Evolutionary conservation across 1,140 invertebrate species (phyloP).

Genomic region (Sesamia nonagrioides): DNA sequence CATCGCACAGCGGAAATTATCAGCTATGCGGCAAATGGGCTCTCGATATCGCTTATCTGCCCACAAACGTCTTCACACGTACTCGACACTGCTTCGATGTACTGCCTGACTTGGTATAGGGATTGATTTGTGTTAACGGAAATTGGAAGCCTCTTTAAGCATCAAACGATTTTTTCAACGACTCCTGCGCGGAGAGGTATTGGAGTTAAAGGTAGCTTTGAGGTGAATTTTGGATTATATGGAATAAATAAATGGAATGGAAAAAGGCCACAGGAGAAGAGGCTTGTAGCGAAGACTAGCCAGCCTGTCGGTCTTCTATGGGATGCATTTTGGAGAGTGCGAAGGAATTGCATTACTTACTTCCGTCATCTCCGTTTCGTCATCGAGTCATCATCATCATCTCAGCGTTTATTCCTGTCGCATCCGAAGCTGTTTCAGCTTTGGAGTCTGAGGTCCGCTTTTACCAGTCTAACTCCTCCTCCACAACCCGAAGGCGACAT

Average conservation of each 20-base stretch:
- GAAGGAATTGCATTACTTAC: no score
- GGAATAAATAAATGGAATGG: background rate
- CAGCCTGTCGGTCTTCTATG: no score
- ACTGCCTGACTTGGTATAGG: slow-evolving; percentile 38
- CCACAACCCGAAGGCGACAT: no score
- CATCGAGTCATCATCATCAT: no score
- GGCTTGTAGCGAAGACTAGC: no score
- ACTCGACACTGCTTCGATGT: background rate
- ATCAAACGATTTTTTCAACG: background rate
- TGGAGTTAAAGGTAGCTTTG: background rate
- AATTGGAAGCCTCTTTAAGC: slow-evolving; percentile 21
- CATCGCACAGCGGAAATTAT: slow-evolving; percentile 81
- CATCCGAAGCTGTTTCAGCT: no score
- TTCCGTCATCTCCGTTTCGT: no score
- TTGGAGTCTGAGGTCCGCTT: no score
- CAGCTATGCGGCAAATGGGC: slow-evolving; percentile 76
- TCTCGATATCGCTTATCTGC: slow-evolving; percentile 74
- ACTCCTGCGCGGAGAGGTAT: background rate
- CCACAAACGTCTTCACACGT: slow-evolving; percentile 55
- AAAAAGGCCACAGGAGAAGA: no score
- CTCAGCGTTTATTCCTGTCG: no score
- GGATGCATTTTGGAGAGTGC: no score
- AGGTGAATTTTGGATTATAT: background rate
- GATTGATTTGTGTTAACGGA: slow-evolving; percentile 31
- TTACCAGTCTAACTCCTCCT: no score